Base-by-base conservation (phyloP, 64 coral and sea anemone species). In the Exaiptasia diaphana region DNA sequence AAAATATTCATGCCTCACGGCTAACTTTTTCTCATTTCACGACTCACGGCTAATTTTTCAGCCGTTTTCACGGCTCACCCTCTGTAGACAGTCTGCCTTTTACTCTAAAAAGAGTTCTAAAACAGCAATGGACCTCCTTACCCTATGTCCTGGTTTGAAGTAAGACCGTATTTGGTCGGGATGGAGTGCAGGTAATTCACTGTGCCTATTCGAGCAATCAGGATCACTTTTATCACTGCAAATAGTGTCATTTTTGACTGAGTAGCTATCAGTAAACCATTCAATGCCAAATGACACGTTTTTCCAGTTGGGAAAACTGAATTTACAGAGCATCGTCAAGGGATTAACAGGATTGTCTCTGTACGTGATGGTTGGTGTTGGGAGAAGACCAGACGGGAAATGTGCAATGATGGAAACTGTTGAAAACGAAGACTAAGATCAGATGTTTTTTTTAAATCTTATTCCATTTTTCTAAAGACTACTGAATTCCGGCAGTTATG, bases 251-350 rank as follows among this genome's bases (percentile, higher is more conserved):
- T 54, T 58, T 14, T 45, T 41, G 12, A 29, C 12, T 0, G 18
- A 29, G 10, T 33, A 1, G 10, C 82, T 68, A 33, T 85, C 55
- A 12, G 53, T 63, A 33, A 73, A 85, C 82, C 82, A 85, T 10
- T 74, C 31, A 60, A 85, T 41, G 5, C 41, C 8, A 63, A 73
- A 85, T 21, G 82, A 73, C 0, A 85, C 82, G 70, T 85, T 85
- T 54, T 73, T 85, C 82, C 82, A 85, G 14, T 15, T 23, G 37
- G 81, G 67, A 26, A 72, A 53, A 26, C 43, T 4, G 34, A 84
- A 84, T 32, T 71, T 38, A 21, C 81, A 84, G 4, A 65, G 36
- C 11, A 84, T 32, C 0, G 67, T 84, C 8, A 82, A n/a, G 6
- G 54, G 12, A 6, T 15, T 10, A 33, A 72, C 8, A 35, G 1